Conservation (phyloP, 1,140 invertebrate genomes). For the Eueides isabella region DNA sequence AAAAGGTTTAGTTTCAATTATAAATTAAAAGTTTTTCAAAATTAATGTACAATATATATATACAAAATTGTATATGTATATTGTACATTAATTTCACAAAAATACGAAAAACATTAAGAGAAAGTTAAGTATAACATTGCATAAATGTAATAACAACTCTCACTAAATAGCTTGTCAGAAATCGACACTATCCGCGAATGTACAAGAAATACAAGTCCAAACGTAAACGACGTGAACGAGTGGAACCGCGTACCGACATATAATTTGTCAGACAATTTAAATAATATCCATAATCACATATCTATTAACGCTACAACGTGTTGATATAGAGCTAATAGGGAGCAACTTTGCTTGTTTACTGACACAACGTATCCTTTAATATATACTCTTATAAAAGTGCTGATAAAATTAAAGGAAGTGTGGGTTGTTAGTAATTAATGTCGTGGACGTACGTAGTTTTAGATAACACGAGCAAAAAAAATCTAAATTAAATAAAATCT, state of each 20-base stretch:
- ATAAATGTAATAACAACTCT: constrained; percentile 25
- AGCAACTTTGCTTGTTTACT: constrained; percentile 43
- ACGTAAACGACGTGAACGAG: constrained; percentile 68
- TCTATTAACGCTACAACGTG: constrained; percentile 73
- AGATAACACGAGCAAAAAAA: constrained; percentile 11
- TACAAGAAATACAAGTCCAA: constrained; percentile 68
- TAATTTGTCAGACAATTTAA: constrained; percentile 79
- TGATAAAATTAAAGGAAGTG: constrained; percentile 15
- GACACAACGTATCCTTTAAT: constrained; percentile 29
- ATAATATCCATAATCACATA: constrained; percentile 79
- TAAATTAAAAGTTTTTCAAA: no score
- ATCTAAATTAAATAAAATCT: constrained; percentile 9
- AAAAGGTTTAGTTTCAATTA: no score
- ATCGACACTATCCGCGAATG: constrained; percentile 49
- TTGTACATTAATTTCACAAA: not conserved
- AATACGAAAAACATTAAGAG: not conserved
- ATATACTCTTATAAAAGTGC: constrained; percentile 25
- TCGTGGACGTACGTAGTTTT: not conserved
- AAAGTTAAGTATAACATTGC: not conserved
- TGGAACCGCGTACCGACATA: constrained; percentile 64
- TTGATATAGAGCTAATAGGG: constrained; percentile 65
- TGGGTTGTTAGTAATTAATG: constrained; percentile 23
- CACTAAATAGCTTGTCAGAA: constrained; percentile 27
- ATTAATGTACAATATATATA: no score
- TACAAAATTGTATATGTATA: not conserved